A percentile compares a stretch with the other conserved stretches of the same genome.
Evolutionary conservation across 92 coral and sea anemone genomes (phyloP).

Genomic region (Isaurus tuberculatus): DNA sequence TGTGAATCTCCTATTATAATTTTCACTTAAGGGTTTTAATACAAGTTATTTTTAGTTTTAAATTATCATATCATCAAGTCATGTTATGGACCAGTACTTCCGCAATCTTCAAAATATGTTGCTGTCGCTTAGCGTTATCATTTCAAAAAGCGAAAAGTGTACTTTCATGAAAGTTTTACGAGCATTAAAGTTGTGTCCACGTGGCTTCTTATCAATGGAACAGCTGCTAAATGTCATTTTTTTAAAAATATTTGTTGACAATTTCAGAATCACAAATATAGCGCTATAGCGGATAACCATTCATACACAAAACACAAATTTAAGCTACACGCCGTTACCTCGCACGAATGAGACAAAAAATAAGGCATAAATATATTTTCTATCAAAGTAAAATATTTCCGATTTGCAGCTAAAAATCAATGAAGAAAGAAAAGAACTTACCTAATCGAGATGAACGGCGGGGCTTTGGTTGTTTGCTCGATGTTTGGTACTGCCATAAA

Average conservation of each 20-base stretch:
- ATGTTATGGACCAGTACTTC: not conserved
- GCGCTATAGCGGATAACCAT: too few relatives aligned
- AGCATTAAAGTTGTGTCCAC: not conserved
- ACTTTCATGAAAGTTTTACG: slow-evolving; percentile 16
- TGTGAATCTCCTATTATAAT: not conserved
- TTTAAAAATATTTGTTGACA: not conserved
- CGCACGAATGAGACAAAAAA: not conserved
- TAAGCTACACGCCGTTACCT: not conserved
- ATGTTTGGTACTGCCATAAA: slow-evolving; percentile 86
- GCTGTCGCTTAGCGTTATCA: not conserved
- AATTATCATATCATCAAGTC: not conserved
- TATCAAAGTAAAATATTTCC: not conserved
- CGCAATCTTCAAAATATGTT: not conserved
- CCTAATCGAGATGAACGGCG: slow-evolving; percentile 92
- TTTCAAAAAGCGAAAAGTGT: not conserved
- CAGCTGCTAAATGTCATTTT: too few relatives aligned
- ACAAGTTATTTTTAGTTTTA: not conserved
- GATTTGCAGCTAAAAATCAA: not conserved
- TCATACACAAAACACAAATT: not conserved
- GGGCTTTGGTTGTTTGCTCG: slow-evolving; percentile 45
- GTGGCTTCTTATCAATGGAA: not conserved
- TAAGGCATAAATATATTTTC: slow-evolving; percentile 12
- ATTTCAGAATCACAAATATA: not conserved
- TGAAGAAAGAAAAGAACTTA: slow-evolving; percentile 42
- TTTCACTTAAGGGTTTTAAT: not conserved